Evolutionary conservation across 2,888 invertebrate species (phyloP), one percentile per base, ranked within the genome.

Genomic region (Scaptomyza tumidula): DNA sequence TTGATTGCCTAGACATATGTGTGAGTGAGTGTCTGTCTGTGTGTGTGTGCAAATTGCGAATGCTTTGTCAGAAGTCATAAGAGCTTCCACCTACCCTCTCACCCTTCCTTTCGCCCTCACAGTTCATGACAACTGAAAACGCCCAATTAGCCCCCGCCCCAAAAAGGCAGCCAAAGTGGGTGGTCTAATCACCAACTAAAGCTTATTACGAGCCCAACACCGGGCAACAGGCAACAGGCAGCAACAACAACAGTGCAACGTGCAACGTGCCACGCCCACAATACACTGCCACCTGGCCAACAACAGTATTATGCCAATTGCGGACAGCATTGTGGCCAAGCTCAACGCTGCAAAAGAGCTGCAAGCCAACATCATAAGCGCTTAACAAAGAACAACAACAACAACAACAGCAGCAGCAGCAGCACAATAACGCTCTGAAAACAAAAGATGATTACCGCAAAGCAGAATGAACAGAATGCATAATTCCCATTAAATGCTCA

Each of bases 1-100:
- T 69, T 83, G 87, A 80, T 80, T 80, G 87, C 85, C 65, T 39
- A 55, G 59, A 60, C 67, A 63, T 41, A 24, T 49, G 33, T 14
- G 19, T 33, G 65, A 9, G 35, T 31, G 33, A 33, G 49, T 39
- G 33, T 43, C n/a, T n/a, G n/a, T n/a, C n/a, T n/a, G 65, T 11
- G 35, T 31, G 33, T 43, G 49, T 39, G 33, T 43, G 63, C 48
- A 71, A 58, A 65, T 70, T 62, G 69, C 64, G 73, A 69, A 61
- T 70, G 74, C 77, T 83, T 68, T 88, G 69, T 84, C 78, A 77
- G 39, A 55, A 44, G 69, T 63, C 76, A 60, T 33, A 55, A 10
- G 24, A 3, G 5, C 24, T 11, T 49, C 29, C 33, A 45, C 33
- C 35, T 27, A 7, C 1, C 7, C 29, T 27, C 27, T 3, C 1